Base-by-base conservation (phyloP, 2,888 invertebrate species). In the Druceiella hillmani region DNA sequence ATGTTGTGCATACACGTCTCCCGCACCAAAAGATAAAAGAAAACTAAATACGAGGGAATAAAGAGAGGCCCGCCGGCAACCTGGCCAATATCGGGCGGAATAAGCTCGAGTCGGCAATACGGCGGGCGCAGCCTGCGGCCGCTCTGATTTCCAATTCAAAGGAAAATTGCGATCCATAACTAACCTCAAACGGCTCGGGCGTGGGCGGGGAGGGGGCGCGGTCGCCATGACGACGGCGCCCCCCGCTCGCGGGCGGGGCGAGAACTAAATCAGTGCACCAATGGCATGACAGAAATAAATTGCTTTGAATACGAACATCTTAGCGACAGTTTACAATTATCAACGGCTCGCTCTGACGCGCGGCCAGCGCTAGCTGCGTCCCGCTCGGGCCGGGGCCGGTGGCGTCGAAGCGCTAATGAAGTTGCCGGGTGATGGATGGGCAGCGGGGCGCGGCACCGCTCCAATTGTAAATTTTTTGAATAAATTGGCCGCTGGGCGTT, bases 81-180 rank as follows among this genome's bases (percentile, higher is more conserved):
- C 9, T 30, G 12, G 12, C 11, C 12, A n/a, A n/a, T n/a, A n/a
- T n/a, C n/a, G n/a, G n/a, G n/a, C n/a, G n/a, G n/a, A n/a, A n/a
- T n/a, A n/a, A n/a, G n/a, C n/a, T n/a, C n/a, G n/a, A n/a, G n/a
- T n/a, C n/a, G n/a, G n/a, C n/a, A n/a, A n/a, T n/a, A n/a, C n/a
- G n/a, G n/a, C 69, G 69, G 67, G 66, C 56, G 55, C 50, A 56
- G 53, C 61, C 57, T 60, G 63, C 60, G 59, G 59, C 63, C 60
- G 66, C 69, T 70, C 70, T 72, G 71, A 72, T 72, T 71, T 72
- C 69, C 71, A 69, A 71, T 72, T 72, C 71, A 70, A 69, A 70
- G 70, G 70, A 69, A 71, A 72, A 72, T 71, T 71, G 72, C 71
- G 68, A 70, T 71, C 68, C 65, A 66, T 66, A 66, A 66, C 64